phyloP scores from a whole-genome alignment of 1,140 invertebrate species.

The Cephus cinctus region DNA sequence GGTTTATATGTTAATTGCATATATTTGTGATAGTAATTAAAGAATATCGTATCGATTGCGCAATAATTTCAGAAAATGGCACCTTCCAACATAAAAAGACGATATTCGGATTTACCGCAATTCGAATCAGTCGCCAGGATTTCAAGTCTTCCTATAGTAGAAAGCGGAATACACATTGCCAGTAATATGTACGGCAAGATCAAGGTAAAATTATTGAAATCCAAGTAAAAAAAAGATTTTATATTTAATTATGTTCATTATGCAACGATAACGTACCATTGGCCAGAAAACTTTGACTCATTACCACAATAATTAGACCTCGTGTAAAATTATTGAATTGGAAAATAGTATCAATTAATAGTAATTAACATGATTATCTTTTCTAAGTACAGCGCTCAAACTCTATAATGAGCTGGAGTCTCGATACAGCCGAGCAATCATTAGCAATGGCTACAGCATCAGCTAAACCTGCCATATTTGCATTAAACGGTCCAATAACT shows the following conservation, averaged over 20 bases:
- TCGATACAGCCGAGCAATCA: conserved; percentile 70
- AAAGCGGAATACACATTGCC: conserved; percentile 67
- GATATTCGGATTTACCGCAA: conserved; percentile 51
- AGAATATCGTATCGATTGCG: neutral
- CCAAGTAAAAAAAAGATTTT: neutral
- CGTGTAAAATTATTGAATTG: too few species aligned
- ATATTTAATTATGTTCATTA: conserved; percentile 8
- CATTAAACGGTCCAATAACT: conserved; percentile 67
- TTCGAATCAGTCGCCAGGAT: conserved; percentile 69
- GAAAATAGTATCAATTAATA: neutral
- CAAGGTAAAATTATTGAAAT: conserved; percentile 58
- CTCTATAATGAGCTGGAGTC: conserved; percentile 69
- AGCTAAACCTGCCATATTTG: conserved; percentile 65
- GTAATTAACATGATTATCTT: conserved; percentile 1
- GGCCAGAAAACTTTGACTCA: neutral
- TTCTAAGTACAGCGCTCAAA: conserved; percentile 62
- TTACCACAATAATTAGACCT: neutral
- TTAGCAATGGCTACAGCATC: conserved; percentile 66
- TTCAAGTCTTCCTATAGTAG: conserved; percentile 69
- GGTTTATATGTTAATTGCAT: too few species aligned
- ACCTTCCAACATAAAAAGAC: conserved; percentile 27
- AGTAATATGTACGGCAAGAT: conserved; percentile 68
- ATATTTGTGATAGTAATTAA: too few species aligned
- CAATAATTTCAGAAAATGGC: conserved; percentile 29
- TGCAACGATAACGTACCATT: neutral